These are phyloP conservation scores for Propsilocerus akamusi DNA, from an alignment of 1,140 invertebrate genomes.

Conservation along the genomic window DNA sequence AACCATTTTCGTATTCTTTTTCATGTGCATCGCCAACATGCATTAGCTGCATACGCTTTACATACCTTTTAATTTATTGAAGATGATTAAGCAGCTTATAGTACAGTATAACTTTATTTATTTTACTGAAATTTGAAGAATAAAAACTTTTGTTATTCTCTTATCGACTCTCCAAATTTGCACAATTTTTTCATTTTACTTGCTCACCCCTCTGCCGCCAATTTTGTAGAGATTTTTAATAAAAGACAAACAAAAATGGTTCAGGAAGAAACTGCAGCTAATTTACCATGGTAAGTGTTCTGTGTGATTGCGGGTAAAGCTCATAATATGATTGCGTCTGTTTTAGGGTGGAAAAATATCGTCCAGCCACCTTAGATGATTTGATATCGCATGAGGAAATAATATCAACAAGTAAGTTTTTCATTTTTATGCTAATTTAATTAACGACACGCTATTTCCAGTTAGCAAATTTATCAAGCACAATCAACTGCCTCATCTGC, in stretches of 20 bases:
- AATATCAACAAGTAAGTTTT: conserved; percentile 74
- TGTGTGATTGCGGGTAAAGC: not conserved
- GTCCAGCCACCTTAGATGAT: conserved; percentile 77
- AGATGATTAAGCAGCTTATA: too few species aligned
- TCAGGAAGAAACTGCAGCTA: conserved; percentile 17
- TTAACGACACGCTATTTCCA: conserved; percentile 34
- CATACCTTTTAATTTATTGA: not conserved
- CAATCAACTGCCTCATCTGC: conserved; percentile 83
- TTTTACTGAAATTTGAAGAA: too few species aligned
- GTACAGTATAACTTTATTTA: too few species aligned
- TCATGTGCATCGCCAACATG: not conserved
- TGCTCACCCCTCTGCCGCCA: too few species aligned
- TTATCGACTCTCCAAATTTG: too few species aligned
- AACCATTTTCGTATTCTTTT: not conserved
- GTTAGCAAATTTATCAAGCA: conserved; percentile 86
- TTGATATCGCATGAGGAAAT: conserved; percentile 96
- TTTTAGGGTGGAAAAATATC: conserved; percentile 94
- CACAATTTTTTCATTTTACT: too few species aligned
- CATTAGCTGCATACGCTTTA: not conserved
- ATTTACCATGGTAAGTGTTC: conserved; percentile 31
- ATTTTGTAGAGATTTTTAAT: too few species aligned
- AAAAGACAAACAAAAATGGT: not conserved
- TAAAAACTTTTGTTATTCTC: too few species aligned
- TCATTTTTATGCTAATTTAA: conserved; percentile 2
- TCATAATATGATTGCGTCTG: conserved; percentile 10